Evolutionary conservation across 1,140 invertebrate species (phyloP).

Genomic region (Drosophila insularis): DNA sequence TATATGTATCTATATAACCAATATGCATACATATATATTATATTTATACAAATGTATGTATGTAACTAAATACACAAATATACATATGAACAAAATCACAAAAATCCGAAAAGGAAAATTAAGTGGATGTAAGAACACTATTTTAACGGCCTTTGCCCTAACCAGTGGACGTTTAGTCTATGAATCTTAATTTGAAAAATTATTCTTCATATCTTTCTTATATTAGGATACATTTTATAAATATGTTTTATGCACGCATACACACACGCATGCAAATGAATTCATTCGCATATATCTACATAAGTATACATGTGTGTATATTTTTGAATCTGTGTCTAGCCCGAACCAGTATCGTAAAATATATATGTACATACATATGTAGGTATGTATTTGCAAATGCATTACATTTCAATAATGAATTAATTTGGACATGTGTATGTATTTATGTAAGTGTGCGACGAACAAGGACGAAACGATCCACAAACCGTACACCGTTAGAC

Average conservation of each 20-base stretch:
- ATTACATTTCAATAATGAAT: conserved; percentile 12
- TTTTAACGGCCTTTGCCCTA: neutral
- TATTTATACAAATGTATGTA: neutral
- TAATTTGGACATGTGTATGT: conserved; percentile 11
- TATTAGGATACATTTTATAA: conserved; percentile 8
- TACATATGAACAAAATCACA: conserved; percentile 7
- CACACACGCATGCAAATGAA: neutral
- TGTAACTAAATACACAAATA: neutral
- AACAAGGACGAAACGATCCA: conserved; percentile 2
- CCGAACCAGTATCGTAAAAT: conserved; percentile 7
- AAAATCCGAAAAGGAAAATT: too few relatives aligned
- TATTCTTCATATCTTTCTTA: conserved; percentile 17
- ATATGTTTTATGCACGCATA: conserved; percentile 23
- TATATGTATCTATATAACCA: conserved; percentile 13
- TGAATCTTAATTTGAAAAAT: neutral
- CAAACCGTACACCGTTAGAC: neutral
- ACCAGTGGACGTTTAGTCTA: neutral
- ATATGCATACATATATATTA: conserved; percentile 11
- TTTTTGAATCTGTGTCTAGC: conserved; percentile 28
- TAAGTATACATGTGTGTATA: conserved; percentile 13
- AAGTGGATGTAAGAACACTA: neutral
- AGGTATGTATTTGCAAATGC: neutral
- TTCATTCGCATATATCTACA: conserved; percentile 20
- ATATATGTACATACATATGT: conserved; percentile 2
- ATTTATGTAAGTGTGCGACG: conserved; percentile 10